Evolutionary conservation across 2,797 vertebrate species (phyloP), one percentile per base, ranked within the genome.

Genomic region (Sebastes baramenuke): DNA sequence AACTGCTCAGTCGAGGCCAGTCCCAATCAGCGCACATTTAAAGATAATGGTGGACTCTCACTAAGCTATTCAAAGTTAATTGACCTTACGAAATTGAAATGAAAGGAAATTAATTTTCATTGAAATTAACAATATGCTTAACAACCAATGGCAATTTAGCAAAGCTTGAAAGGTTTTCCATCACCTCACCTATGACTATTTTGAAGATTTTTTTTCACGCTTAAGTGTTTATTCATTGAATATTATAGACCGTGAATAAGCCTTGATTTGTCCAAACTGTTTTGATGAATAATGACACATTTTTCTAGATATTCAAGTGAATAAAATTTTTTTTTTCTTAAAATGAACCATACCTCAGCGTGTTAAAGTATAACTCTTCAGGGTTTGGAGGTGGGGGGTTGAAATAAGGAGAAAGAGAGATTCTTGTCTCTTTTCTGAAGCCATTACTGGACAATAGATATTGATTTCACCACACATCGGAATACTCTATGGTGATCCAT

Each of bases 61-160:
- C 86, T 87, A 88, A 86, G 92, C 94, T 84, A 93, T 95, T 94
- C 89, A 94, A 92, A 95, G 93, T 95, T 95, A 94, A 91, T 94
- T 95, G 94, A 95, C 94, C 94, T 94, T 95, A 95, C 91, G 80
- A 90, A 93, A 93, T 93, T 93, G 85, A 92, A 95, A 93, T 94
- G 91, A 94, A 94, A 91, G 84, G 92, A 95, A 92, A 95, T 94
- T 94, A 89, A 93, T 94, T 95, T 94, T 94, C 91, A 93, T 95
- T 95, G 87, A 94, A 95, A 93, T 93, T 87, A 94, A 94, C 90
- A 95, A 93, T 91, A 92, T 88, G 87, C 92, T 88, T 90, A 92
- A 93, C 83, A 90, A 87, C 85, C 81, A 89, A 77, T 85, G 71
- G 84, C 81, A 90, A 93, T 88, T 92, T 85, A 88, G 87, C 56